A percentile compares a stretch with the other conserved stretches of the same genome.
Evolutionary conservation across 2,888 invertebrate genomes (phyloP).

Genomic region (Leucozona laternaria): DNA sequence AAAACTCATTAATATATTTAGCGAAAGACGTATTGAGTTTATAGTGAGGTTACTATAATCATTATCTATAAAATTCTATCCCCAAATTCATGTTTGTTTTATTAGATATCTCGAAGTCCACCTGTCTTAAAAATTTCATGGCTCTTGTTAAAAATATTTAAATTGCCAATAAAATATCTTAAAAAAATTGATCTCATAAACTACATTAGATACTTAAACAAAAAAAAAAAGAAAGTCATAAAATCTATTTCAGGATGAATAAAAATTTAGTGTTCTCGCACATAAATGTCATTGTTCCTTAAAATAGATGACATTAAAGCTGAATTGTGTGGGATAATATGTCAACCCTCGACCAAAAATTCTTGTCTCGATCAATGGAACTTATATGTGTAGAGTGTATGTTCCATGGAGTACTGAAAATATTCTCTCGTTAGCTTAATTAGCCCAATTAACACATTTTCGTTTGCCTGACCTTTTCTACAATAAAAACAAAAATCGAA

Average conservation of each 20-base stretch:
- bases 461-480: conserved; percentile 65
- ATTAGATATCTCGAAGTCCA: neutral
- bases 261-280: conserved; percentile 51
- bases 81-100: neutral
- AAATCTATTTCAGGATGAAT: conserved; percentile 64
- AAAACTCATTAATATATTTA: no score
- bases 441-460: conserved; percentile 73
- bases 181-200: conserved; percentile 27
- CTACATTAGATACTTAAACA: neutral
- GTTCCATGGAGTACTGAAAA: conserved; percentile 3
- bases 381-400: neutral
- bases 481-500: neutral
- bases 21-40: no score
- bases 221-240: conserved; percentile 32
- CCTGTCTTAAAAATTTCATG: neutral
- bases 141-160: conserved; percentile 1
- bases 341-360: neutral
- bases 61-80: neutral
- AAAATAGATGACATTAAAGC: conserved; percentile 23
- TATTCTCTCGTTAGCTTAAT: conserved; percentile 71
- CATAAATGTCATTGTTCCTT: conserved; percentile 22
- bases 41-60: neutral
- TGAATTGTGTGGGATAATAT: conserved; percentile 6
- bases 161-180: conserved; percentile 8
- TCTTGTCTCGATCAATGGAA: conserved; percentile 13